Evolutionary conservation across 1,140 invertebrate species (phyloP).

Genomic region (Drosophila neocordata): DNA sequence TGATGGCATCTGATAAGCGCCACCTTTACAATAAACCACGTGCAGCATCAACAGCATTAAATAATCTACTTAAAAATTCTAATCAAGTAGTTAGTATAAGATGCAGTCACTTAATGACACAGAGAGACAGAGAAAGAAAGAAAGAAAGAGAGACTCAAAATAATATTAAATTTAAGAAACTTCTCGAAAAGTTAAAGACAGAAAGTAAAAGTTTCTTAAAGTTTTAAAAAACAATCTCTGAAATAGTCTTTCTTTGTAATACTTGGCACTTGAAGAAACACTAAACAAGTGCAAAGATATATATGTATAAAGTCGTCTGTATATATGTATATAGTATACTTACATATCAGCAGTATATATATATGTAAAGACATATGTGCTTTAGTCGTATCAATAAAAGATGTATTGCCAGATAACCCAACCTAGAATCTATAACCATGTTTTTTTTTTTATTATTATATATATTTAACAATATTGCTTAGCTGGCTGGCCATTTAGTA

Average conservation of each 20-base stretch:
- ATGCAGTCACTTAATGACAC: neutral
- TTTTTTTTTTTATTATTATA: too few species aligned
- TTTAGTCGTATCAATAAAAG: neutral
- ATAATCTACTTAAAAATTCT: neutral
- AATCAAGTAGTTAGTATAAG: neutral
- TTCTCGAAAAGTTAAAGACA: too few species aligned
- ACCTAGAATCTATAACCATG: neutral
- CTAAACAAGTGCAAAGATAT: too few species aligned
- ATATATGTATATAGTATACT: too few species aligned
- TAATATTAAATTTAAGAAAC: too few species aligned
- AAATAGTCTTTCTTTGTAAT: too few species aligned
- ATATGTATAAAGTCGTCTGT: too few species aligned
- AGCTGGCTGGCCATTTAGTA: neutral
- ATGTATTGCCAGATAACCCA: conserved; percentile 2
- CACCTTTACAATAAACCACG: neutral
- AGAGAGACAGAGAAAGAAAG: neutral
- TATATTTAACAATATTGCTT: neutral
- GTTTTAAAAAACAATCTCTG: too few species aligned
- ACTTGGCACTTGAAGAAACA: too few species aligned
- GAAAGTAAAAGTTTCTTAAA: too few species aligned
- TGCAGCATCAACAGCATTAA: neutral
- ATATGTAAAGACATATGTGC: neutral
- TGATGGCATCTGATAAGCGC: neutral
- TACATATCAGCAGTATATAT: neutral
- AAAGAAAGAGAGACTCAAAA: neutral